Conservation (phyloP, 2,797 vertebrate species). For the Champsocephalus gunnari region DNA sequence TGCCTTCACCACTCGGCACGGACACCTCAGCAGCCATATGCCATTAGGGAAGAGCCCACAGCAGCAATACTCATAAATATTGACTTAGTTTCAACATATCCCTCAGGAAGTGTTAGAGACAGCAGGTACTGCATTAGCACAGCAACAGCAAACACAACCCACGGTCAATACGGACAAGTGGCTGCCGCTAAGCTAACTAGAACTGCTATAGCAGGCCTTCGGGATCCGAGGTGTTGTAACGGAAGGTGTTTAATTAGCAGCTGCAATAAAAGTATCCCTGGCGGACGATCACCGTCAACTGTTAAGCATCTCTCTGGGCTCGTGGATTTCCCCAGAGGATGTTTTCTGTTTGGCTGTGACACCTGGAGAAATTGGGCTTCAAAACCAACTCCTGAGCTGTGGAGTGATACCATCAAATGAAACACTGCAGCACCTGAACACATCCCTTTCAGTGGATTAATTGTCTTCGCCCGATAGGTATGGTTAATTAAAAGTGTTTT, state of each 20-base stretch:
- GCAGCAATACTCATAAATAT: conserved; percentile 81
- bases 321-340: conserved; percentile 22
- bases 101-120: conserved; percentile 68
- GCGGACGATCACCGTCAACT: conserved; percentile 39
- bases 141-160: conserved; percentile 58
- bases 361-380: conserved; percentile 41
- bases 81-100: conserved; percentile 74
- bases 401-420: conserved; percentile 37
- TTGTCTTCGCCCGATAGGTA: conserved; percentile 44
- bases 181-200: conserved; percentile 40
- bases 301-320: conserved; percentile 33
- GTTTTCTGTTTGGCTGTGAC: conserved; percentile 20
- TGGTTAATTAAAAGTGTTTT: conserved; percentile 69
- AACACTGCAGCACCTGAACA: conserved; percentile 46
- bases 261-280: conserved; percentile 42
- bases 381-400: conserved; percentile 13
- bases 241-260: conserved; percentile 69
- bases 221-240: conserved; percentile 39
- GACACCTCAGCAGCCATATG: conserved; percentile 68
- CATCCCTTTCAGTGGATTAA: conserved; percentile 17
- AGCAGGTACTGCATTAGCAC: conserved; percentile 71
- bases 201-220: conserved; percentile 30
- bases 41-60: conserved; percentile 71
- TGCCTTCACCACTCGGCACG: conserved; percentile 44
- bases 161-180: conserved; percentile 43